phyloP scores from a whole-genome alignment of 2,113 vertebrate genomes.

The Thalassarche chlororhynchos region DNA sequence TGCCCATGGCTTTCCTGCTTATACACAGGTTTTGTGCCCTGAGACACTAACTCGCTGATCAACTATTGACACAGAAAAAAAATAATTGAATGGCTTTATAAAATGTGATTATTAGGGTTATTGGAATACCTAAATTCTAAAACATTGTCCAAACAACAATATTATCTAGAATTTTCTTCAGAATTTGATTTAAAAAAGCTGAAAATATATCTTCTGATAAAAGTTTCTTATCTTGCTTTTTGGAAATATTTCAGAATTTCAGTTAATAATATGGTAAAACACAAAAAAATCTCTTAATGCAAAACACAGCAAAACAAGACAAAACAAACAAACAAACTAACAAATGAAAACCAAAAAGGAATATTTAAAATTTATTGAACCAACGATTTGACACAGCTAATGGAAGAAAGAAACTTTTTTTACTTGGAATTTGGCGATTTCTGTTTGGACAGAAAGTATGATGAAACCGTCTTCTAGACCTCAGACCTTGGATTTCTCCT shows the following conservation, averaged over 20 bases:
- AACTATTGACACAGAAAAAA: not conserved
- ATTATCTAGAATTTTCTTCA: not conserved
- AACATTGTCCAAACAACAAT: not conserved
- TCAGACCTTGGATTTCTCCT: not conserved
- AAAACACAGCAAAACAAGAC: not conserved
- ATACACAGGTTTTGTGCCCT: not conserved
- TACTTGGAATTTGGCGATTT: not conserved
- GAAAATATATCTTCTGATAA: not conserved
- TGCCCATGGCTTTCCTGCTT: not conserved
- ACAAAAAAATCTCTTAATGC: fast-evolving
- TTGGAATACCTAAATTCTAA: not conserved
- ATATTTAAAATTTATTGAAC: not conserved
- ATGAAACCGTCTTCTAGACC: not conserved
- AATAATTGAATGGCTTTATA: not conserved
- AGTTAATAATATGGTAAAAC: not conserved
- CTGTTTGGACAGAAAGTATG: not conserved
- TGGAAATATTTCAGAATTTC: not conserved
- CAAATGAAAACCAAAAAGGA: fast-evolving
- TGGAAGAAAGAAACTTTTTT: not conserved
- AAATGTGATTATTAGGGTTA: not conserved
- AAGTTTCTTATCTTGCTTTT: not conserved
- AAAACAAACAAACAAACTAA: not conserved
- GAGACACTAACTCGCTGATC: not conserved
- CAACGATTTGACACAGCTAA: not conserved
- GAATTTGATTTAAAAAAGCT: not conserved